Evolutionary conservation across 2,113 vertebrate species (phyloP).

Genomic region (Ivindomyrus marchei): DNA sequence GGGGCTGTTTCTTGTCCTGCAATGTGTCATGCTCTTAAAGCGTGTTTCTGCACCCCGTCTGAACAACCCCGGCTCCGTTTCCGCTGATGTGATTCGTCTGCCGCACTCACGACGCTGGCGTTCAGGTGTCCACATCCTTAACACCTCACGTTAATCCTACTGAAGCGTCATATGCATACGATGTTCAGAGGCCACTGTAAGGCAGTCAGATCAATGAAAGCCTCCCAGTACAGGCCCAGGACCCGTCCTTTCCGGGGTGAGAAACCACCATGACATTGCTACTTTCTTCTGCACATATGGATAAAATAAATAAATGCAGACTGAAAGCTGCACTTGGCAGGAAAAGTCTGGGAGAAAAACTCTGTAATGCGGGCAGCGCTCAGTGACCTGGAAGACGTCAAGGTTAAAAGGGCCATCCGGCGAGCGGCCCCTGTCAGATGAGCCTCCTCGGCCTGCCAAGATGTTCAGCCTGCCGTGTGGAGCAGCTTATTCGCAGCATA

Average conservation of each 20-base stretch:
- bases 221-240: background rate
- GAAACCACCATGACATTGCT: background rate
- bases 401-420: conserved; percentile 5
- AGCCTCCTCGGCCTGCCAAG: background rate
- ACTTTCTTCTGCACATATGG: background rate
- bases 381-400: background rate
- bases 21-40: background rate
- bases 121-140: background rate
- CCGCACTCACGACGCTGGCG: background rate
- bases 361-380: background rate
- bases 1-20: background rate
- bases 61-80: background rate
- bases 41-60: background rate
- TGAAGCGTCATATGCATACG: background rate
- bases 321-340: background rate
- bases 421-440: background rate
- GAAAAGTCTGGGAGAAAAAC: background rate
- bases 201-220: background rate
- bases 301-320: background rate
- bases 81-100: background rate
- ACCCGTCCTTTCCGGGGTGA: background rate
- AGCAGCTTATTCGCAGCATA: background rate
- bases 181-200: background rate
- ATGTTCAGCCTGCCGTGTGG: background rate
- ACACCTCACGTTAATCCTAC: background rate